These are phyloP conservation scores for Dicrostonyx torquatus DNA, from an alignment of 2,797 vertebrate genomes.

Conservation along the genomic window DNA sequence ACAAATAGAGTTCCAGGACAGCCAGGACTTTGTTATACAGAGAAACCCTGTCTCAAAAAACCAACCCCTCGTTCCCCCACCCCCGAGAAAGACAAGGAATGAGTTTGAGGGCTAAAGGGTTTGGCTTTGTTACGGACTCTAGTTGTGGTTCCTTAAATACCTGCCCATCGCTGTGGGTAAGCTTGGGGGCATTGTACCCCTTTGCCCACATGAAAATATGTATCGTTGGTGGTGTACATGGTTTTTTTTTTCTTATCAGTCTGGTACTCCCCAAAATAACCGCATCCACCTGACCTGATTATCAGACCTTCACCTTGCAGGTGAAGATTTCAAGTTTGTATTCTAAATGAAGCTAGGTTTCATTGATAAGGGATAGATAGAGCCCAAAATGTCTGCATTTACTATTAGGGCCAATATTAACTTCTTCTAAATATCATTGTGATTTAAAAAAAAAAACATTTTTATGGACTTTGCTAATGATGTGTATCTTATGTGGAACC, in stretches of 20 bases:
- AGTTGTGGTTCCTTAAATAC: slow-evolving; percentile 64
- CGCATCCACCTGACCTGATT: slow-evolving; percentile 50
- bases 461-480: slow-evolving; percentile 58
- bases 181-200: neutral
- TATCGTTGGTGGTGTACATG: neutral
- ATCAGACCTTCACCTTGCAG: slow-evolving; percentile 31
- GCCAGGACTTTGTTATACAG: neutral
- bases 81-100: neutral
- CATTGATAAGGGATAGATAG: slow-evolving; percentile 45
- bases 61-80: accelerated
- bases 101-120: slow-evolving; percentile 68
- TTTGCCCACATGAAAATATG: slow-evolving; percentile 52
- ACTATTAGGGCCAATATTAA: slow-evolving; percentile 1
- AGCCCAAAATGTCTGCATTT: neutral
- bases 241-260: slow-evolving; percentile 27
- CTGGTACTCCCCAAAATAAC: slow-evolving; percentile 34
- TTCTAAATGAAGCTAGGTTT: slow-evolving; percentile 47
- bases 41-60: neutral
- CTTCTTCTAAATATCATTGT: slow-evolving; percentile 37
- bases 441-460: slow-evolving; percentile 22
- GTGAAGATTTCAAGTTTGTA: slow-evolving; percentile 46
- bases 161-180: neutral
- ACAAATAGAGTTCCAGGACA: neutral
- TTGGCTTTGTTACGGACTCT: slow-evolving; percentile 72
- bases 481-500: slow-evolving; percentile 32